Percentiles rank a stretch among this genome's conserved stretches.
phyloP scores from a whole-genome alignment of 2,113 vertebrate genomes.

The Indicator indicator region DNA sequence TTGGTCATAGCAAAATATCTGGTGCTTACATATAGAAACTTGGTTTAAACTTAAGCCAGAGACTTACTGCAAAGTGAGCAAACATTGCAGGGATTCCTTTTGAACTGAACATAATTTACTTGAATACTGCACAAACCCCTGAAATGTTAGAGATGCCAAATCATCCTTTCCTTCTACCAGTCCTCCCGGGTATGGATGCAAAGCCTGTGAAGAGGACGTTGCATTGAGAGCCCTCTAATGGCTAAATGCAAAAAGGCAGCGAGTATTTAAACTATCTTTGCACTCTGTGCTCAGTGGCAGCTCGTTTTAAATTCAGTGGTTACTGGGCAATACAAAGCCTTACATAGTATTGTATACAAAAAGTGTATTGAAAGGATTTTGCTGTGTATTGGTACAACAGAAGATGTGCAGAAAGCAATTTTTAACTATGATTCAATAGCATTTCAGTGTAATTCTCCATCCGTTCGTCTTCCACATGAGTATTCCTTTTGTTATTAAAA shows the following conservation, averaged over 20 bases:
- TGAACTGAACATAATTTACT: neutral
- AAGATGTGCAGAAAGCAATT: neutral
- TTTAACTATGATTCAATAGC: neutral
- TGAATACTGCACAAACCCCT: neutral
- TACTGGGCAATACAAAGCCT: neutral
- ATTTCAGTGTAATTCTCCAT: neutral
- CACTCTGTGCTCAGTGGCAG: neutral
- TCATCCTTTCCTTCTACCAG: neutral
- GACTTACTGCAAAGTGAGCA: neutral
- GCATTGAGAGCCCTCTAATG: neutral
- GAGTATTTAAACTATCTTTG: neutral
- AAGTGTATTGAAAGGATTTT: neutral
- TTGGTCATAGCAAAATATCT: neutral
- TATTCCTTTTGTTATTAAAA: neutral
- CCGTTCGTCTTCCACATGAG: neutral
- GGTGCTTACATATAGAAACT: neutral
- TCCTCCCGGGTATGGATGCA: rapidly evolving
- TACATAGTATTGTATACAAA: neutral
- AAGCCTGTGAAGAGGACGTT: neutral
- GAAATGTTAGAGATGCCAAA: neutral
- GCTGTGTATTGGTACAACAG: neutral
- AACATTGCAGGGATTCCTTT: neutral
- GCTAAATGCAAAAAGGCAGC: neutral
- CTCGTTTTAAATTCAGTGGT: neutral
- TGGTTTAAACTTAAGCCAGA: neutral